Evolutionary conservation across 1,140 invertebrate genomes (phyloP).

Genomic region (Drosophila chauvacae): DNA sequence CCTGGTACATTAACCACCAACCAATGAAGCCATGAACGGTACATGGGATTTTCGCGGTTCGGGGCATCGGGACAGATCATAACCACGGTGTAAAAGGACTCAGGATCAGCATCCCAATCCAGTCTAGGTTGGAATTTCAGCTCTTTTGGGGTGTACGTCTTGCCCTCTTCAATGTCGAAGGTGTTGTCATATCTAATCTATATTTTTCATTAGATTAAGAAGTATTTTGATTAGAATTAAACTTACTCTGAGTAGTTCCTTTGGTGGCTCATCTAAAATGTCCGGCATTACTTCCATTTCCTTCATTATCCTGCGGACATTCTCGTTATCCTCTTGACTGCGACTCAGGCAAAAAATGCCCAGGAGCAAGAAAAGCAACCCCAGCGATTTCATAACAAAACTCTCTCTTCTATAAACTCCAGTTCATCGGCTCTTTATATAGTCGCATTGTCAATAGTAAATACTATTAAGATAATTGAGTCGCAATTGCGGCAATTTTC

Average conservation of each 20-base stretch:
- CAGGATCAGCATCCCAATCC: constrained; percentile 87
- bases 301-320: constrained; percentile 58
- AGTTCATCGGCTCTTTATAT: constrained; percentile 16
- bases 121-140: constrained; percentile 84
- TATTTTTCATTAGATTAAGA: not conserved
- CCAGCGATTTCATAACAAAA: constrained; percentile 46
- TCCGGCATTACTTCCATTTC: constrained; percentile 87
- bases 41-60: constrained; percentile 90
- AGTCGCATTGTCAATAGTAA: constrained; percentile 20
- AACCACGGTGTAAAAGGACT: constrained; percentile 89
- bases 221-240: not conserved
- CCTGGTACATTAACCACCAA: constrained; percentile 95
- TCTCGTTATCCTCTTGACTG: constrained; percentile 47
- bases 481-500: constrained; percentile 32
- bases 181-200: constrained; percentile 50
- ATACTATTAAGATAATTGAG: constrained; percentile 41
- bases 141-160: constrained; percentile 60
- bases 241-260: constrained; percentile 47
- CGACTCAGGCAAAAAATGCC: constrained; percentile 11
- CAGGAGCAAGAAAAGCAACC: constrained; percentile 14
- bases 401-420: constrained; percentile 15
- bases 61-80: constrained; percentile 87
- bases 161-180: constrained; percentile 61
- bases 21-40: constrained; percentile 96
- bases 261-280: constrained; percentile 88